A percentile compares a stretch with the other conserved stretches of the same genome.
phyloP scores from a whole-genome alignment of 2,888 invertebrate species.

The Drymonia ruficornis region DNA sequence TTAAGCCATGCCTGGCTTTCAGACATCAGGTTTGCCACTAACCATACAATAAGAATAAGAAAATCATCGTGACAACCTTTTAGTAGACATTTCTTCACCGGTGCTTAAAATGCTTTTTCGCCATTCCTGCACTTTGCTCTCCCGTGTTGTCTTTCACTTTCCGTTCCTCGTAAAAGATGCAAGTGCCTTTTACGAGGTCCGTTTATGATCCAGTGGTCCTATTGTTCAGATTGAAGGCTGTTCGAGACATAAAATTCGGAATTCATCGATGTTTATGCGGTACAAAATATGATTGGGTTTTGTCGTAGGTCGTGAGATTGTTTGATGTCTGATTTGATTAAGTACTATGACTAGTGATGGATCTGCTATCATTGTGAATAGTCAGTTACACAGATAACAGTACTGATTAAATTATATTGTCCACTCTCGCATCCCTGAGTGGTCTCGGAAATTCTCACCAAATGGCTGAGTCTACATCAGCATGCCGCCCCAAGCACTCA shows the following conservation, averaged over 20 bases:
- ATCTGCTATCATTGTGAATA: background rate
- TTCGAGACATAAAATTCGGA: constrained; percentile 14
- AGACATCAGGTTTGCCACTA: no score
- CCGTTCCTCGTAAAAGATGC: constrained; percentile 34
- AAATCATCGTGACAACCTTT: no score
- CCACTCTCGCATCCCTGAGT: background rate
- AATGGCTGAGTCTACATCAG: no score
- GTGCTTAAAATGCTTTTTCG: constrained; percentile 7
- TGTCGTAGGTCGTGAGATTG: no score
- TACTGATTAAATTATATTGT: background rate
- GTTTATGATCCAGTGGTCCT: constrained; percentile 20
- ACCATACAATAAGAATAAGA: no score
- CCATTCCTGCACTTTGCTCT: constrained; percentile 27
- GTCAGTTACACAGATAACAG: background rate
- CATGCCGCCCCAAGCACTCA: no score
- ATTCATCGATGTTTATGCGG: constrained; percentile 12
- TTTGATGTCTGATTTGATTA: background rate
- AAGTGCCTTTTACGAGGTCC: constrained; percentile 25
- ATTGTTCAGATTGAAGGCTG: constrained; percentile 25
- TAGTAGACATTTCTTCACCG: background rate
- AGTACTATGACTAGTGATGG: background rate
- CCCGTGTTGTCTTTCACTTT: constrained; percentile 46
- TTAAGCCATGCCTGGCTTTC: no score
- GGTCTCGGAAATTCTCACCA: background rate
- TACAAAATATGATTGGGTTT: constrained; percentile 22